Percentiles rank a stretch among this genome's conserved stretches.
Evolutionary conservation across 2,797 vertebrate genomes (phyloP).

Genomic region (Pyrrhura leucotis): DNA sequence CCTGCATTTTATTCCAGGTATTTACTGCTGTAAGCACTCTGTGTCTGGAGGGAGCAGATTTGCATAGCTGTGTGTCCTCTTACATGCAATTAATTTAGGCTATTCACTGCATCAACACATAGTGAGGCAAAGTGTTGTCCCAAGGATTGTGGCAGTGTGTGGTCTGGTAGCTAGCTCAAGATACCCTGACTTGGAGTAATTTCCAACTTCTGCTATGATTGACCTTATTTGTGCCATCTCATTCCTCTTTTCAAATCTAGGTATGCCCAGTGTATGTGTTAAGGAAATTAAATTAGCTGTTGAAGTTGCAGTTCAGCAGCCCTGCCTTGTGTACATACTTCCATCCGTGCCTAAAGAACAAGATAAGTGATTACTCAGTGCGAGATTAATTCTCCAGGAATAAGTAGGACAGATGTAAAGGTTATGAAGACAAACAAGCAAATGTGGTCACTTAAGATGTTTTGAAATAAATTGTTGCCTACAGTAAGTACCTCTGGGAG

Average conservation of each 20-base stretch:
- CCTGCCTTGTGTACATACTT: neutral
- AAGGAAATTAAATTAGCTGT: neutral
- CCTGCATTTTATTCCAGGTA: neutral
- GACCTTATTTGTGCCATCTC: neutral
- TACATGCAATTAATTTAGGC: neutral
- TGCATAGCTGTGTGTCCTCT: neutral
- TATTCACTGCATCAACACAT: rapidly evolving
- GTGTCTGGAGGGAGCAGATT: neutral
- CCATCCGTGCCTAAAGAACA: neutral
- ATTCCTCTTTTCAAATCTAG: neutral
- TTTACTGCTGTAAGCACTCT: neutral
- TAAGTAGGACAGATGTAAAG: neutral
- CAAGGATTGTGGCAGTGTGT: neutral
- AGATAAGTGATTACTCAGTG: neutral
- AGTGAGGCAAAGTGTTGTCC: neutral
- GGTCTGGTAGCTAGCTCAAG: neutral
- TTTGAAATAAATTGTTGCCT: neutral
- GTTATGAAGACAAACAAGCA: neutral
- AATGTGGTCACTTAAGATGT: neutral
- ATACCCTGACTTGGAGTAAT: neutral
- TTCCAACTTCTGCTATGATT: neutral
- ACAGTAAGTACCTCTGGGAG: neutral
- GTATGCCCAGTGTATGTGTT: neutral
- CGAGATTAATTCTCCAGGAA: neutral
- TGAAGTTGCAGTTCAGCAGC: neutral